These are phyloP conservation scores for Ctenosaura bakeri DNA, from an alignment of 2,797 vertebrate genomes.

Conservation along the genomic window DNA sequence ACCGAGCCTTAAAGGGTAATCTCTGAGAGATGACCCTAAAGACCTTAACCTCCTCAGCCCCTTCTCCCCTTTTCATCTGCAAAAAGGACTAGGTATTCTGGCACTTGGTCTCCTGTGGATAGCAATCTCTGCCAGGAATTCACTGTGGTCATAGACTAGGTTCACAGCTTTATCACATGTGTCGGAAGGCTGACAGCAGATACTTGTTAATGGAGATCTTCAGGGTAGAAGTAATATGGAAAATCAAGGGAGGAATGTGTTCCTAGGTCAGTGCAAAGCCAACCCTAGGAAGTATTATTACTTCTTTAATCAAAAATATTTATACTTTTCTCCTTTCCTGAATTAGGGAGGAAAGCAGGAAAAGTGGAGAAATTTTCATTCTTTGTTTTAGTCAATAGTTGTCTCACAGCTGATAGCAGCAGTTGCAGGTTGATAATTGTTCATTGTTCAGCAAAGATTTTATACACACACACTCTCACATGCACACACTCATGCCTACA, in stretches of 20 bases:
- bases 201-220: constrained; percentile 41
- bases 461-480: not conserved
- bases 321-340: constrained; percentile 39
- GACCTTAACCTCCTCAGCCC: constrained; percentile 7
- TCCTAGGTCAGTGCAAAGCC: constrained; percentile 48
- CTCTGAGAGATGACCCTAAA: too few species aligned
- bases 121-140: constrained; percentile 53
- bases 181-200: constrained; percentile 66
- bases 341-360: constrained; percentile 54
- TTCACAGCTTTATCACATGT: constrained; percentile 61
- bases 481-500: not conserved
- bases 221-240: constrained; percentile 45
- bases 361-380: constrained; percentile 37
- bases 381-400: constrained; percentile 55
- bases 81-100: constrained; percentile 67
- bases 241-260: constrained; percentile 52
- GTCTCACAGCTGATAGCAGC: constrained; percentile 53
- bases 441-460: constrained; percentile 41
- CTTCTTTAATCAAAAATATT: constrained; percentile 47
- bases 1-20: constrained; percentile 43
- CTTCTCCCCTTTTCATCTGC: constrained; percentile 46
- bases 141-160: constrained; percentile 56
- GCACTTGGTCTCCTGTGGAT: constrained; percentile 60
- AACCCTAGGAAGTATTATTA: not conserved
- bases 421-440: constrained; percentile 55